A percentile compares a stretch with the other conserved stretches of the same genome.
Conservation (phyloP, 2,888 invertebrate species). For the Agrotis ipsilon region DNA sequence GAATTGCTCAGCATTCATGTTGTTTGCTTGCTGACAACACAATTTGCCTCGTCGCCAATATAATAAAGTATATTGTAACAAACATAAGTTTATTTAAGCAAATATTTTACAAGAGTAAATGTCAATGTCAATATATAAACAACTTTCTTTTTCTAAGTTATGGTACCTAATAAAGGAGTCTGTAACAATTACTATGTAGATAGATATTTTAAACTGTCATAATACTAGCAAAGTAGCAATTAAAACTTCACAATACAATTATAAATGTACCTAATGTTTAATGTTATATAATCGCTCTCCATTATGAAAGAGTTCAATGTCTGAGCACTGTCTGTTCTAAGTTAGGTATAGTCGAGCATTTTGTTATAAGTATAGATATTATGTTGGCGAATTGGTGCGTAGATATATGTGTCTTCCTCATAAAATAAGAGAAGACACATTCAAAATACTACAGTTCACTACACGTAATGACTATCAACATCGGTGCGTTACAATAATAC, state of each 20-base stretch:
- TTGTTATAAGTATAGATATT: constrained; percentile 11
- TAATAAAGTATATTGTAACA: too few species aligned
- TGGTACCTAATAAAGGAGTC: too few species aligned
- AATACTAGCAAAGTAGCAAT: background rate
- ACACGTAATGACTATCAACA: background rate
- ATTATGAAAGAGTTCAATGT: constrained; percentile 33
- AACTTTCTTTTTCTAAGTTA: too few species aligned
- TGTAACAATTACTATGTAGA: too few species aligned
- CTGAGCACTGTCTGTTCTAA: constrained; percentile 30
- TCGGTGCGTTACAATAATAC: background rate
- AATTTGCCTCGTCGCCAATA: too few species aligned
- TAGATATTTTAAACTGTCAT: background rate
- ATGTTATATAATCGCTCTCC: constrained; percentile 18
- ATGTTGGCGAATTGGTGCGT: background rate
- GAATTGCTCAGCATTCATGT: too few species aligned
- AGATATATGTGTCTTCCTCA: background rate
- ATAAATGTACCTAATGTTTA: constrained; percentile 26
- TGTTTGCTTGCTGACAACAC: too few species aligned
- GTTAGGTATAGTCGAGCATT: background rate
- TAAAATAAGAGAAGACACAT: background rate
- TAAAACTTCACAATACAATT: constrained; percentile 15
- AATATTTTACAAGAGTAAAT: too few species aligned
- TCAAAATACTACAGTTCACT: background rate
- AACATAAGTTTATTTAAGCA: too few species aligned
- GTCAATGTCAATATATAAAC: too few species aligned